Conservation (phyloP, 2,888 invertebrate species). For the Myathropa florea region DNA sequence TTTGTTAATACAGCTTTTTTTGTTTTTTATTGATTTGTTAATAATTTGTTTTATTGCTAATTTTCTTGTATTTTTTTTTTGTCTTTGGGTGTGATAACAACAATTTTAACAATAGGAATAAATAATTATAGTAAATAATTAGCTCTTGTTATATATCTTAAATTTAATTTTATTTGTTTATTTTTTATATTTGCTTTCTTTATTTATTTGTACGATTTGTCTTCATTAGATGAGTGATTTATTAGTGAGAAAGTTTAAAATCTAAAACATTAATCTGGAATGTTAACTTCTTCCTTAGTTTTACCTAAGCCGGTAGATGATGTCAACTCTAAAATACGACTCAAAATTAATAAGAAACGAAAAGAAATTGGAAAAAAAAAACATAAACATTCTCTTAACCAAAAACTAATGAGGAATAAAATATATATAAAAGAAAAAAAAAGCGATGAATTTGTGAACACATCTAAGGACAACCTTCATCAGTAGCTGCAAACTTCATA, state of each 20-base stretch:
- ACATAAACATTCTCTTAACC: too few relatives aligned
- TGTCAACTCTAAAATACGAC: not conserved
- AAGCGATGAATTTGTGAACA: too few relatives aligned
- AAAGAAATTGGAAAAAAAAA: not conserved
- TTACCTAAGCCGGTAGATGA: conserved; percentile 35
- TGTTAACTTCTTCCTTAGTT: conserved; percentile 12
- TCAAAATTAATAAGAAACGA: not conserved
- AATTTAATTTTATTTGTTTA: conserved; percentile 33
- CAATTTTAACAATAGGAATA: conserved; percentile 51
- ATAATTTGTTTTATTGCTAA: conserved; percentile 19
- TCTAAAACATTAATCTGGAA: conserved; percentile 43
- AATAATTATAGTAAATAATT: conserved; percentile 42
- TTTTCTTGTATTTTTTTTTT: not conserved
- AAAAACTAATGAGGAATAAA: too few relatives aligned
- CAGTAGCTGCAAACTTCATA: too few relatives aligned
- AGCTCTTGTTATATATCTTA: conserved; percentile 22
- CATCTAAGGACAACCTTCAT: too few relatives aligned
- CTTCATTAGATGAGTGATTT: conserved; percentile 25
- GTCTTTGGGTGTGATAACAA: conserved; percentile 42
- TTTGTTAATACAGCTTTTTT: conserved; percentile 13
- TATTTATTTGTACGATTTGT: conserved; percentile 47
- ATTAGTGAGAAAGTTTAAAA: not conserved
- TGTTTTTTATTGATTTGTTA: conserved; percentile 8
- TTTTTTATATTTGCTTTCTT: conserved; percentile 25
- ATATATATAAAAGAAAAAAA: not conserved